Evolutionary conservation across 1,140 invertebrate genomes (phyloP), one percentile per base, ranked within the genome.

Genomic region (Macrocentrus cingulum): DNA sequence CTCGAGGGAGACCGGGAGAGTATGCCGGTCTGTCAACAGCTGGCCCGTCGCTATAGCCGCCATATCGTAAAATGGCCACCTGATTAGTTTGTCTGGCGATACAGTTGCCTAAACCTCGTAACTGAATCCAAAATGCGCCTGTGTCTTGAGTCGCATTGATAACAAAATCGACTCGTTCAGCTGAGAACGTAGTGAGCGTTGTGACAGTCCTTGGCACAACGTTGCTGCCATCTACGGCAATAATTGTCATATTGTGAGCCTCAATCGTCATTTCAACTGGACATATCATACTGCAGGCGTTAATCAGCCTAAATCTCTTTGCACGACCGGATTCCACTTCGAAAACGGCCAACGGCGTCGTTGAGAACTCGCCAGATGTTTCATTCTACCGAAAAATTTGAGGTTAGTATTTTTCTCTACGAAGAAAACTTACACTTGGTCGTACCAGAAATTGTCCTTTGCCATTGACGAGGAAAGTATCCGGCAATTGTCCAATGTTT

Each of bases 281-380:
- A 57, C 83, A 84, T 46, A 77, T 73, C 7, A 80, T 59, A 18
- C 83, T 70, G 56, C 77, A 79, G 44, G 77, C 79, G 59, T 79
- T 81, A 13, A 84, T 74, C 2, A 84, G 56, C 18, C 84, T 66
- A 42, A 86, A 81, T 36, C 84, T 69, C 61, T 84, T 82, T 3
- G 77, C 66, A 1, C 64, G 25, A 5, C 77, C 75, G 4, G 25
- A 19, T 6, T 60, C 20, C 0, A 77, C 71, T 4, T 54, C 60
- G 48, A 73, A 70, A n/a, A 60, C 58, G 15, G 65, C 60, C 0
- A 66, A 19, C 1, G 68, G 63, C 9, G 61, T 59, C 0, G 45
- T 54, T 2, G 63, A 56, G 13, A 9, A 34, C 2, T n/a, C 18
- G 2, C 60, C 59, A 29, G 54, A 52, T 1, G 1, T n/a, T n/a